Evolutionary conservation across 2,113 vertebrate species (phyloP), one percentile per base, ranked within the genome.

Genomic region (Malurus cyaneus): DNA sequence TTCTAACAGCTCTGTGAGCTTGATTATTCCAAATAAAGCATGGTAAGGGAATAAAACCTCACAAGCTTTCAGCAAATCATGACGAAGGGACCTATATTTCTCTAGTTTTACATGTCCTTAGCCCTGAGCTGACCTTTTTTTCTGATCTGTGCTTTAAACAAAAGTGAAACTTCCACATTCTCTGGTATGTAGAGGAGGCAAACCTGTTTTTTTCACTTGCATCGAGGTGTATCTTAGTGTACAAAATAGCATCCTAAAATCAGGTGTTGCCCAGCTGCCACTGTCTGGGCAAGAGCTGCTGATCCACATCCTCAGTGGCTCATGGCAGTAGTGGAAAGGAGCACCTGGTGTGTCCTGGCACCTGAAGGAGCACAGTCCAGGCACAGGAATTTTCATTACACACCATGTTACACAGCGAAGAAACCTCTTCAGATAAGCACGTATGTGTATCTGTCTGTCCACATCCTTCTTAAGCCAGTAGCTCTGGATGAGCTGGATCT

Each of bases 351-450:
- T 4, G 0, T 50, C 7, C n/a, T 82, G 65, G 8, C 44, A 31
- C 24, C 57, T 54, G 12, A 12, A 60, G 56, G 46, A 66, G 3
- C 60, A 29, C 0, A 0, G 15, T 9, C 21, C 20, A 28, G 50
- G 24, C 59, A 44, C 39, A 15, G 17, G n/a, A 46, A 6, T 42
- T 12, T 47, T 42, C 46, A 24, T 83, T 70, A 28, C 28, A n/a
- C 0, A 3, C 20, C 25, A 5, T 4, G 7, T 82, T 57, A n/a
- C 41, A 24, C 32, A 54, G 53, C 18, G 4, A 50, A 41, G 36
- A 71, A 92, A 36, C 3, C 1, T 72, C 46, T 83, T 19, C 59
- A 57, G 53, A 6, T 6, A 56, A 56, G 42, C 36, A 31, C 2
- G 8, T 21, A 1, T 32, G 12, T 18, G 6, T 42, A 8, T 11